Conservation (phyloP, 2,797 vertebrate genomes). For the Capromys pilorides region DNA sequence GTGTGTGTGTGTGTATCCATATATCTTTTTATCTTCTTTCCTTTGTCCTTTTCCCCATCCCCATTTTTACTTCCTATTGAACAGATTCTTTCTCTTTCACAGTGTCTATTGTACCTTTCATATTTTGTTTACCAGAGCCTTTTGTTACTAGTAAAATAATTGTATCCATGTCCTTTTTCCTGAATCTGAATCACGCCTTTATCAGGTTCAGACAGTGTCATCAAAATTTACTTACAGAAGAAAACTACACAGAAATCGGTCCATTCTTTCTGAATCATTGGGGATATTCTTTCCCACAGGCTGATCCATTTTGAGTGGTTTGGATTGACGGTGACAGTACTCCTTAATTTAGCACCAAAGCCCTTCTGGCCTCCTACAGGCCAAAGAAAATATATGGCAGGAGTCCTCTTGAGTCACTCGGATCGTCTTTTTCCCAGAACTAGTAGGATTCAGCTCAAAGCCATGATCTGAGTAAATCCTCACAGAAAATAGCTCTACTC, state of each 20-base stretch:
- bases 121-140: not conserved
- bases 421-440: not conserved
- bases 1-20: no score
- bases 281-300: not conserved
- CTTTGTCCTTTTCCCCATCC: no score
- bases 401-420: not conserved
- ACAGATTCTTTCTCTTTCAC: no score
- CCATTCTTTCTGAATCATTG: not conserved
- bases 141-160: not conserved
- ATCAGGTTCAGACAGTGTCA: not conserved
- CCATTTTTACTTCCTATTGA: no score
- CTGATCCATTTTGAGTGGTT: not conserved
- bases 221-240: not conserved
- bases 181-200: not conserved
- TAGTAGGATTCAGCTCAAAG: not conserved
- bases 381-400: not conserved
- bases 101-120: no score
- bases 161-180: not conserved
- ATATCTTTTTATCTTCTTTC: no score
- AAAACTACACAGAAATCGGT: not conserved
- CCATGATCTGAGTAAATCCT: not conserved
- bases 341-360: not conserved
- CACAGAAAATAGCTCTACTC: not conserved
- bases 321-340: not conserved
- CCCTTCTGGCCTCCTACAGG: not conserved